Evolutionary conservation across 1,140 invertebrate species (phyloP).

Genomic region (Varroa destructor): DNA sequence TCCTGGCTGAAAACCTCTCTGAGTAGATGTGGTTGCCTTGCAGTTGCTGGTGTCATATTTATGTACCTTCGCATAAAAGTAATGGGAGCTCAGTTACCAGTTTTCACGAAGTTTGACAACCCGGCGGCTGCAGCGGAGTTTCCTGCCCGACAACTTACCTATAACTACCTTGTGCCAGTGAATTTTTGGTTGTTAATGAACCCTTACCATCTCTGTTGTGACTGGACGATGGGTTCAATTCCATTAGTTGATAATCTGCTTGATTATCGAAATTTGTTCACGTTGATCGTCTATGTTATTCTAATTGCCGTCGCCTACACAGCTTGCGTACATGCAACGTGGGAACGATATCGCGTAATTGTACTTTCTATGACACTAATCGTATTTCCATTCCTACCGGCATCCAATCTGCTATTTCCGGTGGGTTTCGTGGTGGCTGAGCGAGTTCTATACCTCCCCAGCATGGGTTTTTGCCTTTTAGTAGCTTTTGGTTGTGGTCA

Average conservation of each 20-base stretch:
- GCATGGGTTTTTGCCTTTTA: constrained; percentile 46
- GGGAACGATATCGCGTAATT: constrained; percentile 39
- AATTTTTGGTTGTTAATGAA: constrained; percentile 79
- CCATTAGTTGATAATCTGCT: constrained; percentile 62
- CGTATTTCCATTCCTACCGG: constrained; percentile 66
- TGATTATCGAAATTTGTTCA: constrained; percentile 72
- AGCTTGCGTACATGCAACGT: constrained; percentile 39
- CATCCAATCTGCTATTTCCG: constrained; percentile 69
- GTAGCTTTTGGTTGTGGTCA: constrained; percentile 35
- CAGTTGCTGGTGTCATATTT: neutral
- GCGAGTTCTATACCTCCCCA: constrained; percentile 74
- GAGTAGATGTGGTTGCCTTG: neutral
- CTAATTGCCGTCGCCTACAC: constrained; percentile 51
- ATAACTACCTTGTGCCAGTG: constrained; percentile 76
- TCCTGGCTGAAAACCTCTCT: constrained; percentile 14
- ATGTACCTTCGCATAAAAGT: constrained; percentile 60
- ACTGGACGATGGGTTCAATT: constrained; percentile 97
- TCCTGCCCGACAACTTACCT: constrained; percentile 72
- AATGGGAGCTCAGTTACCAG: constrained; percentile 87
- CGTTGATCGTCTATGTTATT: constrained; percentile 54
- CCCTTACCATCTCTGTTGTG: constrained; percentile 80
- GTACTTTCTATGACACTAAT: constrained; percentile 51
- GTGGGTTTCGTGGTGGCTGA: constrained; percentile 83
- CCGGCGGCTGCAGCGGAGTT: constrained; percentile 65
- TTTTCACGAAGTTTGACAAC: constrained; percentile 92